These are phyloP conservation scores for Lithodes maja DNA, from an alignment of 2,888 invertebrate genomes.

Conservation along the genomic window DNA sequence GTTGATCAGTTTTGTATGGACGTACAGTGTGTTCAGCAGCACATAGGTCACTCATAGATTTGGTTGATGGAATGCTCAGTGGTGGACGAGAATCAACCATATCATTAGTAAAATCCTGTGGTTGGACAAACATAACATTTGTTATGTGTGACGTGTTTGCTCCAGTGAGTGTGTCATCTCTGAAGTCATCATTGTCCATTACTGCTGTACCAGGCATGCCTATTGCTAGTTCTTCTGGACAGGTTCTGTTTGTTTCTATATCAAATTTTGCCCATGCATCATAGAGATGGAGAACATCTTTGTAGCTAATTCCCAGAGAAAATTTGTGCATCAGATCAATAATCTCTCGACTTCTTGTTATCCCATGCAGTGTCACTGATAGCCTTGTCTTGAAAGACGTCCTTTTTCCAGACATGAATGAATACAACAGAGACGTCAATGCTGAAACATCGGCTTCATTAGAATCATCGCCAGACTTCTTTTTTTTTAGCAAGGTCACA, in stretches of 20 bases:
- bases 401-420: background rate
- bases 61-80: too few relatives aligned
- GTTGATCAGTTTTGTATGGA: background rate
- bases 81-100: too few relatives aligned
- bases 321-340: constrained; percentile 11
- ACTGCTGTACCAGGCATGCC: constrained; percentile 13
- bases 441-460: background rate
- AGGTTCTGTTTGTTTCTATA: constrained; percentile 14
- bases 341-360: constrained; percentile 5
- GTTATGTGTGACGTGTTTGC: constrained; percentile 5
- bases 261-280: constrained; percentile 29
- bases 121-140: constrained; percentile 7
- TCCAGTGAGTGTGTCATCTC: constrained; percentile 30
- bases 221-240: constrained; percentile 31
- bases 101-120: too few relatives aligned
- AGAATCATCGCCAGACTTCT: constrained; percentile 2
- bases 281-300: constrained; percentile 34
- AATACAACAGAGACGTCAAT: background rate
- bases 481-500: constrained; percentile 13
- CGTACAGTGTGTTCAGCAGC: too few relatives aligned
- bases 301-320: constrained; percentile 24
- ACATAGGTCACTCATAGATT: too few relatives aligned
- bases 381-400: background rate
- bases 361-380: constrained; percentile 8
- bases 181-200: constrained; percentile 36